Evolutionary conservation across 2,888 invertebrate species (phyloP).

Genomic region (Drosophila melanocephala): DNA sequence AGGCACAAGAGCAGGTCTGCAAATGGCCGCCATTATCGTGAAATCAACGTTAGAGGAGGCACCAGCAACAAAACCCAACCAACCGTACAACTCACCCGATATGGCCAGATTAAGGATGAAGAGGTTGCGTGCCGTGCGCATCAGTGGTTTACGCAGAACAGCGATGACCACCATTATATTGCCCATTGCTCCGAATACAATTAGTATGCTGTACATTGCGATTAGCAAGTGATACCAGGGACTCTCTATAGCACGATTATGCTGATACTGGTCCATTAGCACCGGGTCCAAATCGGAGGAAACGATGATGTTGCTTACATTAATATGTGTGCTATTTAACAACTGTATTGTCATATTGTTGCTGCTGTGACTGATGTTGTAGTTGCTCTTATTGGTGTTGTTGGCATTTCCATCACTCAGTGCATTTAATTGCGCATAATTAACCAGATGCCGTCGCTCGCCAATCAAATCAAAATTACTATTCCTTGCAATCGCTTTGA

Average conservation of each 20-base stretch:
- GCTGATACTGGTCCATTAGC: conserved; percentile 87
- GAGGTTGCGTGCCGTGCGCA: conserved; percentile 96
- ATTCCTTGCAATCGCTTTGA: conserved; percentile 47
- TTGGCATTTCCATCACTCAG: conserved; percentile 9
- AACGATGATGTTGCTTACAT: conserved; percentile 33
- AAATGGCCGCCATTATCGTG: conserved; percentile 39
- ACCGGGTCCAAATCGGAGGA: conserved; percentile 64
- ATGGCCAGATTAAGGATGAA: conserved; percentile 96
- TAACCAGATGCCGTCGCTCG: conserved; percentile 42
- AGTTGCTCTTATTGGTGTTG: not conserved
- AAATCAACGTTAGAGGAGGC: conserved; percentile 11
- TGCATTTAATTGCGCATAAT: conserved; percentile 27
- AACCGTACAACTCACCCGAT: conserved; percentile 85
- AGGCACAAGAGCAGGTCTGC: conserved; percentile 93
- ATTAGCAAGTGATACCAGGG: conserved; percentile 89
- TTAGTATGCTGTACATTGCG: conserved; percentile 90
- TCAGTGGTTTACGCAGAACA: conserved; percentile 93
- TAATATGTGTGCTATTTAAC: conserved; percentile 32
- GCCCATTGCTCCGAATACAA: conserved; percentile 93
- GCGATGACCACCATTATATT: conserved; percentile 93
- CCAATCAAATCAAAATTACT: conserved; percentile 46
- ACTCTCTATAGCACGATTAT: conserved; percentile 90
- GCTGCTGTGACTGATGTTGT: conserved; percentile 16
- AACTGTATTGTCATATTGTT: conserved; percentile 27
- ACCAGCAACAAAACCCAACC: not conserved